These are phyloP conservation scores for Orius insidiosus DNA, from an alignment of 1,140 invertebrate genomes.

Conservation along the genomic window DNA sequence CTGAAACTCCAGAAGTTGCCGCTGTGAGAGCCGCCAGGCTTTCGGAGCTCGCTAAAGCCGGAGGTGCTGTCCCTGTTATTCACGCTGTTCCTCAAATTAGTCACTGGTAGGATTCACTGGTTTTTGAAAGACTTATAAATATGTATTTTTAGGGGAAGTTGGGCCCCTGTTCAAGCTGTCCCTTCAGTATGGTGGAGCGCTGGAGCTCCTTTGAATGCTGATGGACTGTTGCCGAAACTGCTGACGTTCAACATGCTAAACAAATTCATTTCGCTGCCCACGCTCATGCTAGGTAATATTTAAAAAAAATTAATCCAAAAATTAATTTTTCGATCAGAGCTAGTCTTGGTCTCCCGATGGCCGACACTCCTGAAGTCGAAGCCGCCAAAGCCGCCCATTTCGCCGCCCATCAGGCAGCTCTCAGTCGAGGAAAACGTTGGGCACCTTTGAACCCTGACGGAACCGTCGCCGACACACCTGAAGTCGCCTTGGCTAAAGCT, in stretches of 20 bases:
- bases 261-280: slow-evolving; percentile 31
- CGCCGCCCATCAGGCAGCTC: slow-evolving; percentile 31
- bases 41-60: slow-evolving; percentile 21
- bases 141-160: neutral
- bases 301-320: neutral
- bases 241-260: slow-evolving; percentile 31
- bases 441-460: slow-evolving; percentile 6
- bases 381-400: slow-evolving; percentile 38
- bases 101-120: too few species aligned
- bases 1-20: slow-evolving; percentile 3
- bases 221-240: slow-evolving; percentile 38
- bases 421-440: slow-evolving; percentile 16
- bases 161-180: slow-evolving; percentile 20
- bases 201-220: slow-evolving; percentile 15
- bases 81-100: neutral
- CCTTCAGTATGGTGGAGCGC: slow-evolving; percentile 20
- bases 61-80: too few species aligned
- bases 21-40: slow-evolving; percentile 29
- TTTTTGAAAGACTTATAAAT: neutral
- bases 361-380: slow-evolving; percentile 16
- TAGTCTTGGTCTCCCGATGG: slow-evolving; percentile 25
- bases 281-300: slow-evolving; percentile 29
- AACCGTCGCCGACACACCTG: slow-evolving; percentile 33
- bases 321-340: slow-evolving; percentile 23
- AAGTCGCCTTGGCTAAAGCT: slow-evolving; percentile 37